Base-by-base conservation (phyloP, 2,888 invertebrate genomes). In the Orthonychiurus folsomi region DNA sequence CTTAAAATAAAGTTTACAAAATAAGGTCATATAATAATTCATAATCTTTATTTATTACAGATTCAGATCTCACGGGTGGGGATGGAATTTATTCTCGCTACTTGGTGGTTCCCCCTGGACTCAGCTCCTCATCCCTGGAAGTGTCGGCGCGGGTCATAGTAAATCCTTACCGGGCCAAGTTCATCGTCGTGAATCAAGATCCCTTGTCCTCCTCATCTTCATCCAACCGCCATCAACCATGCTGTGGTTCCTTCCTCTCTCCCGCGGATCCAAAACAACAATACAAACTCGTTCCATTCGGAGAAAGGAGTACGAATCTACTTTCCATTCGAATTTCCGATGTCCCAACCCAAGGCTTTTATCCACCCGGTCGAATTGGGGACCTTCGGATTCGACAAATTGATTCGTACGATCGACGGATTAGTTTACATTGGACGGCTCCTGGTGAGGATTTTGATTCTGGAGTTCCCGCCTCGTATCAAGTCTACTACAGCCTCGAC, bases 61-160 rank as follows among this genome's bases (percentile, higher is more conserved):
- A 85, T 76, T 84, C 84, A 1, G 86, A 86, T 75, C 79, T 85
- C 48, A 81, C 81, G 26, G 81, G 80, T 75, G 82, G 82, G 1
- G 86, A 86, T 75, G 85, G 86, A 1, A 79, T 85, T 3, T 86
- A 86, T 73, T 82, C 84, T 1, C 78, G 83, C 59, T 84, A 83
- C 74, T 82, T 83, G 71, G 80, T 70, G 60, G 68, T 72, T 61
- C 70, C 70, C 60, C 64, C 69, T 28, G 70, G 68, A 63, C 23
- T 23, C 12, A 66, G 65, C 55, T 66, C 69, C 26, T 59, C 68
- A n/a, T 55, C 69, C 12, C 57, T 72, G 62, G 69, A 70, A 59
- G 68, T 72, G 53, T 72, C 69, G 23, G 65, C 69, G 50, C 64
- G 70, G 59, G 62, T 70, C 23, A 67, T 72, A 0, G 68, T 72